Evolutionary conservation across 2,113 vertebrate genomes (phyloP).

Genomic region (Recurvirostra avosetta): DNA sequence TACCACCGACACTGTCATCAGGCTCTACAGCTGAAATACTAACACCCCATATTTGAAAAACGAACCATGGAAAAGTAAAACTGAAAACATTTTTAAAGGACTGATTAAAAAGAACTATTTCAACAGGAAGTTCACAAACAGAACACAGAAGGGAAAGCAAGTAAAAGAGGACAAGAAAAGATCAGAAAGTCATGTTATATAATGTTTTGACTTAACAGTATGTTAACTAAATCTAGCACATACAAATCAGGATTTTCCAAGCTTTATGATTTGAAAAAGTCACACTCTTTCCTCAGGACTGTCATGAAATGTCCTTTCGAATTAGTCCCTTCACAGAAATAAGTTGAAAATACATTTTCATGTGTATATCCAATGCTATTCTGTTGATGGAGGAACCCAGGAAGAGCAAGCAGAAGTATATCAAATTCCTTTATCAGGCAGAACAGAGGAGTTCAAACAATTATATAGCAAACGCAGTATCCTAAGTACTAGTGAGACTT

Average conservation of each 20-base stretch:
- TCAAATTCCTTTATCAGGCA: neutral
- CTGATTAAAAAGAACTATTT: neutral
- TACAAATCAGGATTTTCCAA: neutral
- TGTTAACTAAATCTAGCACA: neutral
- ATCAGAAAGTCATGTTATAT: neutral
- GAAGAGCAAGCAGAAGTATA: neutral
- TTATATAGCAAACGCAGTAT: neutral
- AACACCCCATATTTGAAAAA: neutral
- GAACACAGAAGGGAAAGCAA: neutral
- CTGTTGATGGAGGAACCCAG: neutral
- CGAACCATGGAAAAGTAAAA: neutral
- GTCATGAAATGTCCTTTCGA: neutral
- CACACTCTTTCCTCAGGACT: neutral
- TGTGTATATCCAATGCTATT: neutral
- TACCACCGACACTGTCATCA: neutral
- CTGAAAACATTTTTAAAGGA: neutral
- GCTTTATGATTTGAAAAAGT: neutral
- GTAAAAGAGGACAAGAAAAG: neutral
- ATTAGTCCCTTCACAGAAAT: neutral
- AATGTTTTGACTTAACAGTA: neutral
- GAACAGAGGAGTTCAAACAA: neutral
- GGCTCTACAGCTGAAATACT: neutral
- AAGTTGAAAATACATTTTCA: neutral
- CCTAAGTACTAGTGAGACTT: neutral
- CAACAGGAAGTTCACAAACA: neutral